phyloP scores from a whole-genome alignment of 2,113 vertebrate species.

The Shinisaurus crocodilurus region DNA sequence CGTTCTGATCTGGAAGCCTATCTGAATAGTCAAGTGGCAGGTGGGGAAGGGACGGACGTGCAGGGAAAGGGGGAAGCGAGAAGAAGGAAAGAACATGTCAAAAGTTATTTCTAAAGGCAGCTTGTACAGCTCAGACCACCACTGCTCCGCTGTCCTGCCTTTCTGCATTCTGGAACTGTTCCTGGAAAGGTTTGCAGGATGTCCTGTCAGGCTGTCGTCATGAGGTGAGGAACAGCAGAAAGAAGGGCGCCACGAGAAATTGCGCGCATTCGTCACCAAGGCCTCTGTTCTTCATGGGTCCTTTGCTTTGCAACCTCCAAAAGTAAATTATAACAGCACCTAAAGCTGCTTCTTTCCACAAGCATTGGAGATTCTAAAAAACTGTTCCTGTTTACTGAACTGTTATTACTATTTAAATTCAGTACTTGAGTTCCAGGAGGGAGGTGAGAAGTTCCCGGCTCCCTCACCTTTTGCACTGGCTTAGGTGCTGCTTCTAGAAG shows the following conservation, averaged over 20 bases:
- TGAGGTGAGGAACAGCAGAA: not conserved
- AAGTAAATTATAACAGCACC: not conserved
- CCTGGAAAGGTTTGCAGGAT: not conserved
- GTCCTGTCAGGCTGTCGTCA: not conserved
- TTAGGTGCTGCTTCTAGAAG: not conserved
- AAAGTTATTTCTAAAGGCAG: not conserved
- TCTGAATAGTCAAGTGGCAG: constrained; percentile 75
- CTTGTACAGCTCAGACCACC: not conserved
- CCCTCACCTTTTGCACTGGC: not conserved
- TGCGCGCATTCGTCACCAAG: not conserved
- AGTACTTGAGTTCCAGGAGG: not conserved
- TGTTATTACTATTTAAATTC: not conserved
- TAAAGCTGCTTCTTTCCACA: not conserved
- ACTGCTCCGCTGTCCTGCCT: not conserved
- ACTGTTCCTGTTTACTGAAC: not conserved
- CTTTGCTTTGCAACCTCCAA: not conserved
- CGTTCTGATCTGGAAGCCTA: constrained; percentile 94
- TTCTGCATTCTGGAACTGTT: not conserved
- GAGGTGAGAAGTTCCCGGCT: not conserved
- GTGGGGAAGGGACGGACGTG: not conserved
- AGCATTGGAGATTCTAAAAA: not conserved
- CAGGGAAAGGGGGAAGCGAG: constrained; percentile 33
- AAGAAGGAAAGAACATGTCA: not conserved
- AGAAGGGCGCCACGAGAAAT: not conserved
- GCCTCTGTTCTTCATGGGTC: not conserved